A percentile compares a stretch with the other conserved stretches of the same genome.
Conservation (phyloP, 2,113 vertebrate species). For the Psilopogon haemacephalus region DNA sequence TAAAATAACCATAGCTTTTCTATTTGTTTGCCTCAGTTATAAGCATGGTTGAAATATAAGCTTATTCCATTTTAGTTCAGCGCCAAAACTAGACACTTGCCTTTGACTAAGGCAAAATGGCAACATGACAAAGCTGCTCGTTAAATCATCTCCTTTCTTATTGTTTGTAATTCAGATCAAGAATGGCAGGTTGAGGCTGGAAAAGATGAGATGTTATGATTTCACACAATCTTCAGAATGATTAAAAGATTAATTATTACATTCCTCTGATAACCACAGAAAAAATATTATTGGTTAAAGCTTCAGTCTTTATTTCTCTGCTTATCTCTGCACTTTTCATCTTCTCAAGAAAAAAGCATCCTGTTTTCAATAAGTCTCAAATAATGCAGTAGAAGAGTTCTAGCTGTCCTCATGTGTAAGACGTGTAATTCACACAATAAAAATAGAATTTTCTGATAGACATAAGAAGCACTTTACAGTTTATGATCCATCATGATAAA, state of each 20-base stretch:
- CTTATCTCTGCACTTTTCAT: slow-evolving; percentile 67
- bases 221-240: slow-evolving; percentile 55
- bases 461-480: not conserved
- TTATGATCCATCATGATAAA: not conserved
- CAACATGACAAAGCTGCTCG: slow-evolving; percentile 53
- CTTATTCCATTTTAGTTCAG: slow-evolving; percentile 44
- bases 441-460: slow-evolving; percentile 14
- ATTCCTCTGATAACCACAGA: slow-evolving; percentile 70
- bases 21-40: not conserved
- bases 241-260: slow-evolving; percentile 68
- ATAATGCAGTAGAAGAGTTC: slow-evolving; percentile 1
- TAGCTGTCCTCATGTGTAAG: slow-evolving; percentile 4
- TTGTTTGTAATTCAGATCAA: slow-evolving; percentile 68
- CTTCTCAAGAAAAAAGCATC: slow-evolving; percentile 52
- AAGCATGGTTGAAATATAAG: slow-evolving; percentile 10
- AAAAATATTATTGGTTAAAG: slow-evolving; percentile 67
- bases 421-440: not conserved
- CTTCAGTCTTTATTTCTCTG: slow-evolving; percentile 59
- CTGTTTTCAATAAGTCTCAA: slow-evolving; percentile 54
- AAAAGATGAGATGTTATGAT: slow-evolving; percentile 61
- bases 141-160: slow-evolving; percentile 61
- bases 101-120: slow-evolving; percentile 60
- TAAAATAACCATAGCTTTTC: not conserved
- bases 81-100: slow-evolving; percentile 45
- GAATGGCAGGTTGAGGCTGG: slow-evolving; percentile 66